These are phyloP conservation scores for Megathymus violae DNA, from an alignment of 1,140 invertebrate species.

Conservation along the genomic window DNA sequence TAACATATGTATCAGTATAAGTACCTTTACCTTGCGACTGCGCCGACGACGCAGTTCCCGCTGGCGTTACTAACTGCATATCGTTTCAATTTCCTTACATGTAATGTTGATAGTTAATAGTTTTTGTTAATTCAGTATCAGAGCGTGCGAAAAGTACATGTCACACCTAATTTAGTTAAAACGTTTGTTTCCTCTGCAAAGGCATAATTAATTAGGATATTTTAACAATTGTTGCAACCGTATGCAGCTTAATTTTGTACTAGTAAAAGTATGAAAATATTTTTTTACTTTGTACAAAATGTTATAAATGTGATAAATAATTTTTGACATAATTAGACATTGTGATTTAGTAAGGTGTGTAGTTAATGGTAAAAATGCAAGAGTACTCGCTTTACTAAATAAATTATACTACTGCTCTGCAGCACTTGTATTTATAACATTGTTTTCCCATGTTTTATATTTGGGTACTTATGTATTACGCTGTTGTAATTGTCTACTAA, in stretches of 20 bases:
- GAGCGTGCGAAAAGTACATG: constrained; percentile 41
- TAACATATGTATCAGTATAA: constrained; percentile 71
- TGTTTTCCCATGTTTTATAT: constrained; percentile 78
- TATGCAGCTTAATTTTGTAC: constrained; percentile 73
- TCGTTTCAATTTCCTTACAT: constrained; percentile 45
- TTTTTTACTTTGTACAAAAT: constrained; percentile 82
- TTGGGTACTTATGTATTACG: constrained; percentile 75
- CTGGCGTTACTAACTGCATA: constrained; percentile 52
- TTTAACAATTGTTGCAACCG: constrained; percentile 49
- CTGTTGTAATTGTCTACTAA: constrained; percentile 75
- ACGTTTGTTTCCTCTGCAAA: constrained; percentile 23
- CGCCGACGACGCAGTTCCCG: constrained; percentile 28
- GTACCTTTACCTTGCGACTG: constrained; percentile 45
- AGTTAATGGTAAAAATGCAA: constrained; percentile 65
- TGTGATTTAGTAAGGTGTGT: constrained; percentile 81
- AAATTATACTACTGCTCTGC: constrained; percentile 65
- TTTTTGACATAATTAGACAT: constrained; percentile 80
- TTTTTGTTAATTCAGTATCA: constrained; percentile 27
- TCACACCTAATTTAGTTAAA: constrained; percentile 31
- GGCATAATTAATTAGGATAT: constrained; percentile 31
- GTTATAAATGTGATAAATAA: constrained; percentile 81
- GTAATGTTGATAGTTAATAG: constrained; percentile 34
- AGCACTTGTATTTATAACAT: constrained; percentile 66
- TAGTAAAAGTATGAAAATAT: constrained; percentile 76
- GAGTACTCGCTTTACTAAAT: constrained; percentile 76